A percentile compares a stretch with the other conserved stretches of the same genome.
These are phyloP conservation scores for Callosobruchus maculatus DNA, from an alignment of 2,888 invertebrate genomes.

Conservation along the genomic window DNA sequence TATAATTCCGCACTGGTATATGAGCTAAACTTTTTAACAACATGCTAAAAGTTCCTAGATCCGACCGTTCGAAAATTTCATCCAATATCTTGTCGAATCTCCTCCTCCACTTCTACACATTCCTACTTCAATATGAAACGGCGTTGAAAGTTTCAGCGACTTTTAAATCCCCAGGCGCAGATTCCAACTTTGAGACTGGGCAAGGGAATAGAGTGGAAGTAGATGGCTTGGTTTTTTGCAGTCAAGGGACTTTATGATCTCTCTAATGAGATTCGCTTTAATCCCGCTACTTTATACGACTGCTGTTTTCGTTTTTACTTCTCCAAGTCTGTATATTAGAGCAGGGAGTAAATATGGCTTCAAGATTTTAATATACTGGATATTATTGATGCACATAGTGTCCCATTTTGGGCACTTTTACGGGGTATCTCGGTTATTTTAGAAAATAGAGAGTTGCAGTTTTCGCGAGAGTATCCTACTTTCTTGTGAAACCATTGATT, in stretches of 20 bases:
- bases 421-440: too few relatives aligned
- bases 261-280: neutral
- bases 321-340: too few relatives aligned
- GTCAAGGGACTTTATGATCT: neutral
- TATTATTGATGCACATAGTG: too few relatives aligned
- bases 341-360: too few relatives aligned
- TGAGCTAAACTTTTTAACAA: neutral
- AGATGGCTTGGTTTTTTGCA: neutral
- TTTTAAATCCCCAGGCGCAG: neutral
- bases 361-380: too few relatives aligned
- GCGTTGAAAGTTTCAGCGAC: neutral
- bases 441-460: too few relatives aligned
- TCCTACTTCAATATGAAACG: neutral
- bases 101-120: neutral
- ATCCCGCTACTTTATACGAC: neutral
- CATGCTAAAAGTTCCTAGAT: neutral
- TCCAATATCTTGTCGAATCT: neutral
- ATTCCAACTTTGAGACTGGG: neutral
- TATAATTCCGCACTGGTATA: too few relatives aligned
- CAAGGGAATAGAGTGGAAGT: neutral
- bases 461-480: too few relatives aligned
- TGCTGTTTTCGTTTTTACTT: neutral
- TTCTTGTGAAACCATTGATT: too few relatives aligned
- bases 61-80: neutral
- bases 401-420: too few relatives aligned